phyloP scores from a whole-genome alignment of 2,113 vertebrate genomes.

The Microtus oregoni region DNA sequence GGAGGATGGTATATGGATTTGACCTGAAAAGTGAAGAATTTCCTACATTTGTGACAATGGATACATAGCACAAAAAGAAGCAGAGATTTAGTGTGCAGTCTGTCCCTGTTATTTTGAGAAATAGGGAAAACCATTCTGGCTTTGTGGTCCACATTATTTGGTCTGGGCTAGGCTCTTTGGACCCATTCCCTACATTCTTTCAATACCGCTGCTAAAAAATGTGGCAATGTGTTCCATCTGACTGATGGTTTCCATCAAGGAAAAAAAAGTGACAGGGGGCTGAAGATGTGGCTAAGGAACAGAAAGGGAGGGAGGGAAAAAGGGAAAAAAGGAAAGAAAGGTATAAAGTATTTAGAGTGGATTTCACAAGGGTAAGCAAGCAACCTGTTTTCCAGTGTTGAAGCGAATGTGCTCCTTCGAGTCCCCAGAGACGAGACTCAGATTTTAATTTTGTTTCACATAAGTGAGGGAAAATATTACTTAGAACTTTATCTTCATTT shows the following conservation, averaged over 20 bases:
- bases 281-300: neutral
- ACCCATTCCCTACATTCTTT: constrained; percentile 41
- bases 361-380: neutral
- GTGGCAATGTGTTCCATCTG: constrained; percentile 33
- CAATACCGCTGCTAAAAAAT: constrained; percentile 54
- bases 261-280: neutral
- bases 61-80: neutral
- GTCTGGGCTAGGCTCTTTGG: constrained; percentile 51
- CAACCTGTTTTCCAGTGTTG: neutral
- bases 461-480: constrained; percentile 18
- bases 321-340: neutral
- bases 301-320: neutral
- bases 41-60: constrained; percentile 13
- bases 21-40: constrained; percentile 11
- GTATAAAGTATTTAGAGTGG: neutral
- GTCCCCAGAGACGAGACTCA: neutral
- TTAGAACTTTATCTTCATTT: constrained; percentile 55
- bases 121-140: constrained; percentile 14
- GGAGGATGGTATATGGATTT: constrained; percentile 6
- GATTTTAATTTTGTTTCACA: constrained; percentile 23
- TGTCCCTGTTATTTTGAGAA: constrained; percentile 69
- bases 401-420: neutral
- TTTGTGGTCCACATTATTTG: constrained; percentile 62
- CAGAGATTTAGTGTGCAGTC: neutral
- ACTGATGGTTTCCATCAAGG: constrained; percentile 36